Base-by-base conservation (phyloP, 2,797 vertebrate genomes). In the Mionectes olivaceus region DNA sequence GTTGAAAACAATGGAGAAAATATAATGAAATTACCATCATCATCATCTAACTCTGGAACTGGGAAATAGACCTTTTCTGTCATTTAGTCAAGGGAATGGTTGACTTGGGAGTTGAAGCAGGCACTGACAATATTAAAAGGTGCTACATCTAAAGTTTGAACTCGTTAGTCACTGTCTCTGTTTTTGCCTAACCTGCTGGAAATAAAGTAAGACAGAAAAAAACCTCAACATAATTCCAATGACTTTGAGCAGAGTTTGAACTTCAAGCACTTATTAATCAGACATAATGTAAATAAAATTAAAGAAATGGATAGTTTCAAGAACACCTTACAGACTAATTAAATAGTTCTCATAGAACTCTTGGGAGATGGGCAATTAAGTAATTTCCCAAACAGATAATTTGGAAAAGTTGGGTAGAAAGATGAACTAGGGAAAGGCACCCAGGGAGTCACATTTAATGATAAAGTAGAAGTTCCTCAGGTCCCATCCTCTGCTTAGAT, bases 371-470 rank as follows among this genome's bases (percentile, higher is more conserved):
- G 32, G 76, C n/a, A 95, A 95, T 95, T 94, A 95, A 92, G 17
- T 64, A 90, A 69, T 87, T 92, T 95, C 79, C 90, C 69, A 92
- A 97, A 93, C 56, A 94, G 84, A 83, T 89, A 87, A 92, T 93
- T 95, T 92, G 46, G 53, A 91, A 95, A 95, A 95, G 49, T 83
- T 46, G 4, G 28, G 25, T 75, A 75, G 64, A 64, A 49, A 52
- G 30, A 90, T 64, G n/a, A 92, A 83, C 57, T 46, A 65, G 43
- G 21, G 25, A 83, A 93, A 89, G 21, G 25, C 41, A 87, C 7
- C 24, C 12, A 86, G 87, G 79, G 89, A 95, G 21, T 43, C 79
- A 93, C 53, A 90, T 65, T 69, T 89, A 91, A 81, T 71, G 46
- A 52, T 41, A 83, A 75, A 24, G 11, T 61, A 28, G 32, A 91